These are phyloP conservation scores for Ginglymostoma cirratum DNA, from an alignment of 2,113 vertebrate species.

Conservation along the genomic window DNA sequence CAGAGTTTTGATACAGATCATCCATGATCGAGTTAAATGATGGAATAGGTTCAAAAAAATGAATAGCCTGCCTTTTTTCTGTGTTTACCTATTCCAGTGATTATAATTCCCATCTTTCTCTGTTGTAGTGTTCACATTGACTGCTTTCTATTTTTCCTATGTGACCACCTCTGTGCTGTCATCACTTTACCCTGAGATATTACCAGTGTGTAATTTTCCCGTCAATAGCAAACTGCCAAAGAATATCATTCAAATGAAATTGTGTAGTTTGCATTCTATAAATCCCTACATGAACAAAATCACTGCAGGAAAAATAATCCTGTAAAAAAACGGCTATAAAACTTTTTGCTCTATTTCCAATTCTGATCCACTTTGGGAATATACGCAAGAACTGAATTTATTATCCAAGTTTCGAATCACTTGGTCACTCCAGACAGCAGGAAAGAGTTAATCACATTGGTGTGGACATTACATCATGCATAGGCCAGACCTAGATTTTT, in stretches of 20 bases:
- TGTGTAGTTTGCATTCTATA: conserved; percentile 5
- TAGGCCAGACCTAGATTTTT: too few relatives aligned
- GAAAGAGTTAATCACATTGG: too few relatives aligned
- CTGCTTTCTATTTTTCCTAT: neutral
- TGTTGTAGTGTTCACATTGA: neutral
- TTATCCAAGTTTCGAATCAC: neutral
- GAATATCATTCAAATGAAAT: neutral
- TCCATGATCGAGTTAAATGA: neutral
- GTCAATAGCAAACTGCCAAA: neutral
- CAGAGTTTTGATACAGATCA: neutral
- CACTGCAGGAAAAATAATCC: neutral
- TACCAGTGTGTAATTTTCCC: neutral
- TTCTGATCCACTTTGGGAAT: neutral
- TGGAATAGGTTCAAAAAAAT: neutral
- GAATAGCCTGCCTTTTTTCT: neutral
- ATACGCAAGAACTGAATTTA: neutral
- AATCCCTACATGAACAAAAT: neutral
- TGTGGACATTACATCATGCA: too few relatives aligned
- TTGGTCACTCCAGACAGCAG: too few relatives aligned
- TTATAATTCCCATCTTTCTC: neutral
- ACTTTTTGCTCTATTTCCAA: neutral
- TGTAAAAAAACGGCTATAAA: neutral
- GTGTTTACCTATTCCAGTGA: neutral
- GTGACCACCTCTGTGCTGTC: neutral
- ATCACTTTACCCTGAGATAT: neutral